A percentile compares a stretch with the other conserved stretches of the same genome.
These are phyloP conservation scores for Sipha maydis DNA, from an alignment of 2,888 invertebrate species.

Conservation along the genomic window DNA sequence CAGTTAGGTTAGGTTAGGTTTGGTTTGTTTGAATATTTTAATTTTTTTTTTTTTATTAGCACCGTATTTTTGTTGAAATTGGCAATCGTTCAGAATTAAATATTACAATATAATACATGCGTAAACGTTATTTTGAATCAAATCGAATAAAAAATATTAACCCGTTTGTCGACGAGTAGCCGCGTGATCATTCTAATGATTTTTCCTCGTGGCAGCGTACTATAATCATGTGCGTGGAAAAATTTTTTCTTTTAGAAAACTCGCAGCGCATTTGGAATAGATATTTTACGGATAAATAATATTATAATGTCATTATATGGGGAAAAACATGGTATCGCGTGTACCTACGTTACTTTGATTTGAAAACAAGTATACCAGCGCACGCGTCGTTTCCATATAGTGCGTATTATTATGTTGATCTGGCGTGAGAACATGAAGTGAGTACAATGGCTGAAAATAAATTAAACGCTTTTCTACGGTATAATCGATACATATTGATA, in stretches of 20 bases:
- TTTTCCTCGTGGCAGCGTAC: too few relatives aligned
- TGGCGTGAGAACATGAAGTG: neutral
- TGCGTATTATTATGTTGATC: neutral
- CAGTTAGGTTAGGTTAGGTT: neutral
- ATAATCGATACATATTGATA: neutral
- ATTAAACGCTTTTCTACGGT: neutral
- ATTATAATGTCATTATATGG: neutral
- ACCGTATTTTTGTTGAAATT: neutral
- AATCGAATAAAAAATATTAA: neutral
- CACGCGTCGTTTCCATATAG: neutral
- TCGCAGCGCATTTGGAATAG: neutral
- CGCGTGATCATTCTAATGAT: too few relatives aligned
- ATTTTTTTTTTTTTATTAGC: neutral
- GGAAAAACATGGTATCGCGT: neutral
- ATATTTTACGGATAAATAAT: neutral
- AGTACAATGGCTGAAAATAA: neutral
- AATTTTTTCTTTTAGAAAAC: neutral
- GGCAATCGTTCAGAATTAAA: constrained; percentile 1
- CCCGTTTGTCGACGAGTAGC: neutral
- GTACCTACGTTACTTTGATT: neutral
- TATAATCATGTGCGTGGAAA: too few relatives aligned
- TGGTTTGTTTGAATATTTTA: neutral
- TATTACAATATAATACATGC: neutral
- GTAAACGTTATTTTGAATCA: neutral
- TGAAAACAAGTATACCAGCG: neutral